Percentiles rank a stretch among this genome's conserved stretches.
These are phyloP conservation scores for Dryobotodes eremita DNA, from an alignment of 2,888 invertebrate genomes.

Conservation along the genomic window DNA sequence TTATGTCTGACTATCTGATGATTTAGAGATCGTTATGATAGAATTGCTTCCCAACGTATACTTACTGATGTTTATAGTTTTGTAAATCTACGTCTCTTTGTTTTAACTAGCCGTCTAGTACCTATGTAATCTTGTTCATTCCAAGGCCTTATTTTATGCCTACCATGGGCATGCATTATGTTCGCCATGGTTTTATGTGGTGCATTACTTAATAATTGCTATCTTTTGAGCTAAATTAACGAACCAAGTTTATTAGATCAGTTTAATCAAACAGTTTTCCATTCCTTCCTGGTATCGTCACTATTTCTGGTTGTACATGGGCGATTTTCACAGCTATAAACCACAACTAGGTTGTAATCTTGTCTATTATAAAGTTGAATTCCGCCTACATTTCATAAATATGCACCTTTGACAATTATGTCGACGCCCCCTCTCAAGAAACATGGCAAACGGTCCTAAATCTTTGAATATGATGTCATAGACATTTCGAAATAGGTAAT, in stretches of 20 bases:
- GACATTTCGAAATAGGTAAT: slow-evolving; percentile 22
- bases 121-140: not conserved
- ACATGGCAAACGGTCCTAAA: slow-evolving; percentile 18
- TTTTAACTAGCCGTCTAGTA: not conserved
- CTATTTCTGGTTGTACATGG: slow-evolving; percentile 3
- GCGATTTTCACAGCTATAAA: not conserved
- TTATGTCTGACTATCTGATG: slow-evolving; percentile 10
- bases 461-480: slow-evolving; percentile 42
- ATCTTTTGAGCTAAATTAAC: slow-evolving; percentile 24
- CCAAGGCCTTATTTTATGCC: not conserved
- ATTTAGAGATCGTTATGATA: slow-evolving; percentile 27
- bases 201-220: slow-evolving; percentile 1
- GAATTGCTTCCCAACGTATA: not conserved
- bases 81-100: not conserved
- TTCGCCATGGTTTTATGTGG: not conserved
- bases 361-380: slow-evolving; percentile 26
- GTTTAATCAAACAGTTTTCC: slow-evolving; percentile 3
- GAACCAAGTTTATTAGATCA: slow-evolving; percentile 22
- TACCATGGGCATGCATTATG: not conserved
- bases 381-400: slow-evolving; percentile 56
- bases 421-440: slow-evolving; percentile 46
- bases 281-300: slow-evolving; percentile 24
- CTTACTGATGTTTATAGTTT: not conserved
- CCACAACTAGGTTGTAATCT: slow-evolving; percentile 4
- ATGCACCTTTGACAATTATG: slow-evolving; percentile 53